Evolutionary conservation across 2,797 vertebrate genomes (phyloP).

Genomic region (Esox lucius): DNA sequence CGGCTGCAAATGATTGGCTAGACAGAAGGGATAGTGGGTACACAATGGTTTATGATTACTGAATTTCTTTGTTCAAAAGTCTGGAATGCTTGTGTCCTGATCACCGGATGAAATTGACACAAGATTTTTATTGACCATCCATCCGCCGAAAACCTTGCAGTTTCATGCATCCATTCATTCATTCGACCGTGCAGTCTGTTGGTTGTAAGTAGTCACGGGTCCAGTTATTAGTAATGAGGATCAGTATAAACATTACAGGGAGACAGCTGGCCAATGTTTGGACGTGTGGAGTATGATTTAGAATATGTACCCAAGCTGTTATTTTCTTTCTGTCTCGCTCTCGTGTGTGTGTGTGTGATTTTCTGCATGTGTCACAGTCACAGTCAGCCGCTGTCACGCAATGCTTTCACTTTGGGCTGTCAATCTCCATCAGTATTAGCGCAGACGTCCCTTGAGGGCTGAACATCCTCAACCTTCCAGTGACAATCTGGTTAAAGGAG

Average conservation of each 20-base stretch:
- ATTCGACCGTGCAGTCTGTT: background rate
- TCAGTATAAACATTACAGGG: constrained; percentile 11
- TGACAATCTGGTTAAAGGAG: constrained; percentile 39
- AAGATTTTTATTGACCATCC: constrained; percentile 19
- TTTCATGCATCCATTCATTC: background rate
- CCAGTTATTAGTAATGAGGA: constrained; percentile 27
- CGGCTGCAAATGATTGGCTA: constrained; percentile 32
- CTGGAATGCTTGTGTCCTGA: constrained; percentile 20
- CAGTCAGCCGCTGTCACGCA: constrained; percentile 26
- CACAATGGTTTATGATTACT: background rate
- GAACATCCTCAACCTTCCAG: constrained; percentile 25
- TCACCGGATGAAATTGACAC: constrained; percentile 25
- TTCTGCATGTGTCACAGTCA: constrained; percentile 28
- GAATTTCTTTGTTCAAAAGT: constrained; percentile 40
- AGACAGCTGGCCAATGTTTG: constrained; percentile 33
- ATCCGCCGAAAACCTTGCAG: constrained; percentile 16
- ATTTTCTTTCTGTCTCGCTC: background rate
- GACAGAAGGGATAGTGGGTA: constrained; percentile 29
- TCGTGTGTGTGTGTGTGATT: background rate
- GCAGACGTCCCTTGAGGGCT: background rate
- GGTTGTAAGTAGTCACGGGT: background rate
- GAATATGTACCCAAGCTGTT: constrained; percentile 21
- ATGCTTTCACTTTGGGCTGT: constrained; percentile 13
- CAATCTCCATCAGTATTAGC: constrained; percentile 17
- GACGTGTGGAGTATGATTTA: constrained; percentile 14